These are phyloP conservation scores for Conus ventricosus DNA, from an alignment of 1,140 invertebrate species.

Conservation along the genomic window DNA sequence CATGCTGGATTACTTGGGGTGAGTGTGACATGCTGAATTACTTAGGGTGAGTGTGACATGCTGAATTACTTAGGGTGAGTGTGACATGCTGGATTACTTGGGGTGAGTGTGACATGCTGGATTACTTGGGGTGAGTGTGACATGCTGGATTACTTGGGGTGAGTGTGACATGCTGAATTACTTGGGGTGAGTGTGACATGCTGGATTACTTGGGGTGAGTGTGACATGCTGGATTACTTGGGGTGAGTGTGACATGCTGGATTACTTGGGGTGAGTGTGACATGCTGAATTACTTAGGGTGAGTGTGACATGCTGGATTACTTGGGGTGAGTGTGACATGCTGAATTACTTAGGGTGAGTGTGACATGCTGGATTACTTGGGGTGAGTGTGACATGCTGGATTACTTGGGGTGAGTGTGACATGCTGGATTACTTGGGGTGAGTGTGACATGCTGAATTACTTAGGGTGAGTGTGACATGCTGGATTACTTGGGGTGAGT, in stretches of 20 bases:
- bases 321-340: slow-evolving; percentile 86
- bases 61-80: slow-evolving; percentile 91
- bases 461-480: no score
- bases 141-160: slow-evolving; percentile 93
- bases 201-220: slow-evolving; percentile 91
- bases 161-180: no score
- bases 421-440: slow-evolving; percentile 93
- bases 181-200: no score
- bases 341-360: no score
- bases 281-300: no score
- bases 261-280: slow-evolving; percentile 89
- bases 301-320: slow-evolving; percentile 96
- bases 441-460: no score
- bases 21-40: no score
- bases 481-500: slow-evolving; percentile 89
- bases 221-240: slow-evolving; percentile 95
- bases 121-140: slow-evolving; percentile 94
- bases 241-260: slow-evolving; percentile 93
- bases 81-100: slow-evolving; percentile 95
- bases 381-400: slow-evolving; percentile 93
- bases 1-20: slow-evolving; percentile 93
- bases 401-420: slow-evolving; percentile 94
- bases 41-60: no score
- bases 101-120: slow-evolving; percentile 93
- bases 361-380: slow-evolving; percentile 95